Evolutionary conservation across 2,888 invertebrate genomes (phyloP).

Genomic region (Alloscopus bannaensis): DNA sequence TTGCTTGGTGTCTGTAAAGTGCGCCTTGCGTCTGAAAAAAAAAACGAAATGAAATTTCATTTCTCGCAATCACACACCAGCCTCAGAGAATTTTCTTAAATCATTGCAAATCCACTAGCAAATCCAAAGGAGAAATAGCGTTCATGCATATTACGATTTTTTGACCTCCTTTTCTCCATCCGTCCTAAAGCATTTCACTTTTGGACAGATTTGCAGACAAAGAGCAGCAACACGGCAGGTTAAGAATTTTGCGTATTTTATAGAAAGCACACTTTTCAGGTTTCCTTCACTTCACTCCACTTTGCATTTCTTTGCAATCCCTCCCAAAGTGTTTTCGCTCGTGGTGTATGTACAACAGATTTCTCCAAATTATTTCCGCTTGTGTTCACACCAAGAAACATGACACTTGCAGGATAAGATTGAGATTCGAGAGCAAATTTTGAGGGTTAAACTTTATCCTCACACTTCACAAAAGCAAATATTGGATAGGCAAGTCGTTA

Average conservation of each 20-base stretch:
- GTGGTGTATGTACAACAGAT: not conserved
- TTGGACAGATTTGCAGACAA: not conserved
- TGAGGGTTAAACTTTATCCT: not conserved
- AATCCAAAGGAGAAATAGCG: too few species aligned
- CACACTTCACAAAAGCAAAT: not conserved
- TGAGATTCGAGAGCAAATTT: not conserved
- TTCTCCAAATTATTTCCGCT: conserved; percentile 6
- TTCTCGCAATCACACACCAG: too few species aligned
- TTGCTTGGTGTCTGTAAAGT: not conserved
- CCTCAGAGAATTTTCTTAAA: too few species aligned
- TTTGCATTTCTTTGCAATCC: not conserved
- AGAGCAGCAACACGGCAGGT: not conserved
- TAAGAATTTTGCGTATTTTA: not conserved
- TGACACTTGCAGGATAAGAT: not conserved
- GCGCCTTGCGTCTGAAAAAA: not conserved
- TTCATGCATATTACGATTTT: not conserved
- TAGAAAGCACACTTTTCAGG: not conserved
- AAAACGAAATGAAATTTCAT: not conserved
- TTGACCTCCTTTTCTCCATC: not conserved
- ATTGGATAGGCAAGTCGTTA: not conserved
- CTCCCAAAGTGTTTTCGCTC: not conserved
- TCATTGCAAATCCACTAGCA: too few species aligned
- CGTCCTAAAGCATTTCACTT: too few species aligned
- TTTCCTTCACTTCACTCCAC: not conserved
- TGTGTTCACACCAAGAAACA: conserved; percentile 2